Percentiles rank a stretch among this genome's conserved stretches.
Evolutionary conservation across 2,888 invertebrate species (phyloP).

Genomic region (Endotricha flammealis): DNA sequence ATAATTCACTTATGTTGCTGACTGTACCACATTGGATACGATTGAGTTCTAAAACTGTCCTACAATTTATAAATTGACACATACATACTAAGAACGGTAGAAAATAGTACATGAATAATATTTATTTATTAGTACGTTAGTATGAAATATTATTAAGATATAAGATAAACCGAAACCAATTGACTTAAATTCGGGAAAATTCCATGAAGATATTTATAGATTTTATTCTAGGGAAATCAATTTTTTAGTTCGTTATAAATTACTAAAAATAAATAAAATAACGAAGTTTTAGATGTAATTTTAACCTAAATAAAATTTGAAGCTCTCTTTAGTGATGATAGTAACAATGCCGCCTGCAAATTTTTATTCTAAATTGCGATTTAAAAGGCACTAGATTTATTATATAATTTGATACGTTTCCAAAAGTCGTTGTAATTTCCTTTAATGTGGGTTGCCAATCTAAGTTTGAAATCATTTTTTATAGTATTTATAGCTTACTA

Average conservation of each 20-base stretch:
- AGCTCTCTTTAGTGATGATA: not conserved
- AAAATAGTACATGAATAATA: not conserved
- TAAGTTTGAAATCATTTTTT: not conserved
- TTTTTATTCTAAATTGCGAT: conserved; percentile 43
- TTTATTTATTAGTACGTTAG: no score
- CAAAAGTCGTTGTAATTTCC: conserved; percentile 40
- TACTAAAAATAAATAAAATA: no score
- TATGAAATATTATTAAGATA: no score
- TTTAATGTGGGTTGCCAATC: not conserved
- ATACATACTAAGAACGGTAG: not conserved
- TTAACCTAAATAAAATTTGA: no score
- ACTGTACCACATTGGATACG: no score
- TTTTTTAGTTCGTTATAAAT: no score
- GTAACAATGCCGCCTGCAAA: conserved; percentile 23
- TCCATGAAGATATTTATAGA: no score
- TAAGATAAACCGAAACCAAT: no score
- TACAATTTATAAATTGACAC: not conserved
- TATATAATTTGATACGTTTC: conserved; percentile 40
- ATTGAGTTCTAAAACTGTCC: not conserved
- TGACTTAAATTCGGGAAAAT: no score
- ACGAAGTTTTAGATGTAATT: no score
- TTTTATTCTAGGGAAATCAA: no score
- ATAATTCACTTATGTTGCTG: not conserved
- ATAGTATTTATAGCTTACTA: no score
- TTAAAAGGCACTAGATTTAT: conserved; percentile 61